Base-by-base conservation (phyloP, 2,888 invertebrate species). In the Noctua janthina region DNA sequence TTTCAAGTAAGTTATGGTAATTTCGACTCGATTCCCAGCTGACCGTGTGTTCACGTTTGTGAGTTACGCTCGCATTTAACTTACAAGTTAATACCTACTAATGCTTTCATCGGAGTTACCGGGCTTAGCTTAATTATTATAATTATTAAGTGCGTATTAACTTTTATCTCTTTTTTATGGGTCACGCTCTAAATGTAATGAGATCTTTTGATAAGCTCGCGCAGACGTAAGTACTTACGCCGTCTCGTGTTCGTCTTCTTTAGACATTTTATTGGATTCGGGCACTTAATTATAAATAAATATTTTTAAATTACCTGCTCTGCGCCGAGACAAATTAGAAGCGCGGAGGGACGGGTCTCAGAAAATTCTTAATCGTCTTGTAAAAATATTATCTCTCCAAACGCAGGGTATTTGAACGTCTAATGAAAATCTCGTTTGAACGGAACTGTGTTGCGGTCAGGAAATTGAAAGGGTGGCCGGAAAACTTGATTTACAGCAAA, bases 401-500 rank as follows among this genome's bases (percentile, higher is more conserved):
- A 90, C 86, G 90, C 87, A 89, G 89, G 88, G 88, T 93, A 91
- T 93, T 93, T 92, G 92, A 92, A 91, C 91, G 90, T 92, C 91
- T 94, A 95, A 95, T 94, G 94, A 94, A 94, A 94, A 94, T 93
- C 93, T 94, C 93, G 91, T 94, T 94, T 93, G 91, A 92, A 90
- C 93, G 92, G 93, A 92, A 92, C 94, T 93, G 92, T 92, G 94
- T 94, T 94, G 95, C 93, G 95, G 95, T 94, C 95, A 95, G 95
- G 95, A 96, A 95, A 95, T 95, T 94, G 95, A 95, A 95, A 95
- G 94, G 94, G 93, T 93, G 93, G 92, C 91, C 94, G 94, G 95
- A 94, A 95, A 95, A 95, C 95, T 94, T 95, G 95, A 95, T 95
- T 95, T 95, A 96, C 94, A 95, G 93, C 94, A 93, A 95, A 94